Conservation (phyloP, 2,113 vertebrate species). For the Colistium nudipinnis region DNA sequence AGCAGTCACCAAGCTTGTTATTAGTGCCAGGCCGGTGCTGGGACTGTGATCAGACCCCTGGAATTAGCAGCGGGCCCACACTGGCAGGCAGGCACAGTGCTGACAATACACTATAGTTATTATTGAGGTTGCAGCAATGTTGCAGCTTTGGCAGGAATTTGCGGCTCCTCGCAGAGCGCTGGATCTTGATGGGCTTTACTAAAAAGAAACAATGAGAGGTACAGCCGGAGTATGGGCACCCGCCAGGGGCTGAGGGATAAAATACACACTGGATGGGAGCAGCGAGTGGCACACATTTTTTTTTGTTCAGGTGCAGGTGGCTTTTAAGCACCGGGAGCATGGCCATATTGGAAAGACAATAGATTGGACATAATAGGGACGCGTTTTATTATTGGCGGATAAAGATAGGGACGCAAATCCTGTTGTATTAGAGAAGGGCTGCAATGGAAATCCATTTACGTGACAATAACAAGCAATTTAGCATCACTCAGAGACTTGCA, state of each 20-base stretch:
- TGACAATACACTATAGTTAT: conserved; percentile 64
- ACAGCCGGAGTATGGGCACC: conserved; percentile 36
- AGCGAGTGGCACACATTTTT: conserved; percentile 34
- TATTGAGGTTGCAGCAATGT: conserved; percentile 54
- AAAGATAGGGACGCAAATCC: conserved; percentile 51
- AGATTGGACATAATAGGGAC: conserved; percentile 49
- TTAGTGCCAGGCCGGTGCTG: conserved; percentile 58
- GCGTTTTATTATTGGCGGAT: conserved; percentile 60
- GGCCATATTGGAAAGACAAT: conserved; percentile 66
- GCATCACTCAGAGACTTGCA: conserved; percentile 28
- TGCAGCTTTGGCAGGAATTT: conserved; percentile 57
- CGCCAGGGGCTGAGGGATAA: conserved; percentile 36
- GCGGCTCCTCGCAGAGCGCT: conserved; percentile 39
- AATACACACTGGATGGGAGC: conserved; percentile 47
- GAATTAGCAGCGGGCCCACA: conserved; percentile 61
- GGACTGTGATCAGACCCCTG: conserved; percentile 65
- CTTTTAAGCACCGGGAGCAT: conserved; percentile 48
- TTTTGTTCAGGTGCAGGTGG: conserved; percentile 56
- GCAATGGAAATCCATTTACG: conserved; percentile 58
- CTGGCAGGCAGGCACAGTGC: conserved; percentile 44
- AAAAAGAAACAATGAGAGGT: conserved; percentile 47
- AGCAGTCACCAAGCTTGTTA: conserved; percentile 61
- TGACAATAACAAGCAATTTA: conserved; percentile 59
- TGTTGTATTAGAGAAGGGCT: conserved; percentile 40
- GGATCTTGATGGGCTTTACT: conserved; percentile 57